Evolutionary conservation across 2,797 vertebrate genomes (phyloP).

Genomic region (Sebastolobus alascanus): DNA sequence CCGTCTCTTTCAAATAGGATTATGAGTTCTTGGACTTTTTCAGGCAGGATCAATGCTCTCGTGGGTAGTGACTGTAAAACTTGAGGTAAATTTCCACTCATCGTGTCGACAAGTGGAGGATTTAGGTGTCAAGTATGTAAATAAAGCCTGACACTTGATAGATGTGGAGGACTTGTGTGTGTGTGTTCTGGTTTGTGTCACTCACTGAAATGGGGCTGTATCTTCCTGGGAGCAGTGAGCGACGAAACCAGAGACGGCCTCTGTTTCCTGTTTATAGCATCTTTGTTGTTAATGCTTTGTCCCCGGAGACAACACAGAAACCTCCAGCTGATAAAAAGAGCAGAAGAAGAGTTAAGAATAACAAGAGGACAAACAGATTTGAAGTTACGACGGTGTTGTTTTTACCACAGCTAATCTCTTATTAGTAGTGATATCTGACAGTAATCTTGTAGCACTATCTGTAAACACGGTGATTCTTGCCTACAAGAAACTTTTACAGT

Average conservation of each 20-base stretch:
- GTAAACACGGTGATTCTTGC: slow-evolving; percentile 50
- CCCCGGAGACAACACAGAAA: slow-evolving; percentile 70
- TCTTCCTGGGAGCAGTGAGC: slow-evolving; percentile 53
- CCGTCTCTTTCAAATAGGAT: background rate
- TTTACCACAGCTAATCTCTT: slow-evolving; percentile 58
- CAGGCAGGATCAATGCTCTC: background rate
- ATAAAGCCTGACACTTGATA: slow-evolving; percentile 62
- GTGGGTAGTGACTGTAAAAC: slow-evolving; percentile 5
- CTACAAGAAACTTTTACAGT: slow-evolving; percentile 4
- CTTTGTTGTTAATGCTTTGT: slow-evolving; percentile 59
- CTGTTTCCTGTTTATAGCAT: slow-evolving; percentile 77
- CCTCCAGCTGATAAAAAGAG: slow-evolving; percentile 69
- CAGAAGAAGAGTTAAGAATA: slow-evolving; percentile 65
- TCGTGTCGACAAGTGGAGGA: slow-evolving; percentile 49
- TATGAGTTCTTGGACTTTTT: slow-evolving; percentile 27
- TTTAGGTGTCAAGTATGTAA: slow-evolving; percentile 65
- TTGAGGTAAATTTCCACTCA: slow-evolving; percentile 42
- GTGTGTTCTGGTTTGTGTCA: slow-evolving; percentile 72
- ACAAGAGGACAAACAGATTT: slow-evolving; percentile 64
- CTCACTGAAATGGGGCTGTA: slow-evolving; percentile 48
- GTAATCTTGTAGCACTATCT: slow-evolving; percentile 61
- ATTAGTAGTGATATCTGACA: slow-evolving; percentile 48
- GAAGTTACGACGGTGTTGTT: slow-evolving; percentile 36
- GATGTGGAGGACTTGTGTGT: slow-evolving; percentile 38
- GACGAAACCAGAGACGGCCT: slow-evolving; percentile 57